phyloP scores from a whole-genome alignment of 2,797 vertebrate genomes.

The Mycteria americana region DNA sequence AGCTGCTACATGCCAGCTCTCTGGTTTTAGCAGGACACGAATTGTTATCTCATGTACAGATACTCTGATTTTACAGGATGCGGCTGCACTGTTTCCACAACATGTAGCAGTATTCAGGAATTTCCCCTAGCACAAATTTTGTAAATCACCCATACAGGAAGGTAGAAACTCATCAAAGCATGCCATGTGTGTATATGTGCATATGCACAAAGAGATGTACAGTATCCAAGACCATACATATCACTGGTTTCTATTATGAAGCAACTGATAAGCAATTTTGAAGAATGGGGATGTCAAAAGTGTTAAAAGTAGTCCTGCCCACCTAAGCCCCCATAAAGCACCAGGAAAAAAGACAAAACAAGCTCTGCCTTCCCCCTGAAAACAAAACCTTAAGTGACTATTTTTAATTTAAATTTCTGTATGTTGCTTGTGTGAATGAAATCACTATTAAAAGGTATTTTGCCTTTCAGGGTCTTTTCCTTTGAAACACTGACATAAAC shows the following conservation, averaged over 20 bases:
- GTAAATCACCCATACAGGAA: background rate
- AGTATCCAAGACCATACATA: background rate
- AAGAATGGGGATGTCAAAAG: background rate
- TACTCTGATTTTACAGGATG: background rate
- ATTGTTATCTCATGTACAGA: background rate
- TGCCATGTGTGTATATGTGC: background rate
- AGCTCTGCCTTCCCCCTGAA: background rate
- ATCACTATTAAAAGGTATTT: background rate
- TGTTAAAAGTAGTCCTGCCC: background rate
- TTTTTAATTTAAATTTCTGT: background rate
- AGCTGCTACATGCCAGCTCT: background rate
- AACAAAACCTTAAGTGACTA: background rate
- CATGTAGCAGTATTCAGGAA: background rate
- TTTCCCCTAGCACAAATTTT: background rate
- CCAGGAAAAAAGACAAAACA: background rate
- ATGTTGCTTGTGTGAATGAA: background rate
- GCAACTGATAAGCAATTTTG: background rate
- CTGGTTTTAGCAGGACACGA: background rate
- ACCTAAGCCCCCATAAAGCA: background rate
- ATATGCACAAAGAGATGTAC: background rate
- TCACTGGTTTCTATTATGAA: background rate
- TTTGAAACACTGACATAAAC: background rate
- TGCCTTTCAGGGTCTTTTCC: background rate
- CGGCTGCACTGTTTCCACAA: background rate
- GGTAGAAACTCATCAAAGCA: background rate